These are phyloP conservation scores for Acrossocheilus fasciatus DNA, from an alignment of 2,797 vertebrate genomes.

Conservation along the genomic window DNA sequence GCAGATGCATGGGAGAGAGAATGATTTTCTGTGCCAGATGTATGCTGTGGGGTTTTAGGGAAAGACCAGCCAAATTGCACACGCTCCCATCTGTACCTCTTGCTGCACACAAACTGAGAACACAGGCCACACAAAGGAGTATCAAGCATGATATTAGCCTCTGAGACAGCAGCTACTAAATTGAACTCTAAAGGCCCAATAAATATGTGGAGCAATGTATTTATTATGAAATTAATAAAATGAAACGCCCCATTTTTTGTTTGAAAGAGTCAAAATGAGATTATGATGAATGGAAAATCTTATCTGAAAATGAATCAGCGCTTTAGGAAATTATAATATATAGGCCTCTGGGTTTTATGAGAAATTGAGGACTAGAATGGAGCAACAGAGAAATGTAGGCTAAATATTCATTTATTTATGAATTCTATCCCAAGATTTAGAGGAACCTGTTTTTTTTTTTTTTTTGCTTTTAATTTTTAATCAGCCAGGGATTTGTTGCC, in stretches of 20 bases:
- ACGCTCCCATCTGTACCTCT: slow-evolving; percentile 39
- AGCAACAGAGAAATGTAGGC: not conserved
- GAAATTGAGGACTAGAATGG: not conserved
- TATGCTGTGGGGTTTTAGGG: slow-evolving; percentile 20
- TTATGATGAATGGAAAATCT: slow-evolving; percentile 21
- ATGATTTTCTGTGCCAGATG: slow-evolving; percentile 40
- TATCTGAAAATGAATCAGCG: not conserved
- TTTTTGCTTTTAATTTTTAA: slow-evolving; percentile 2
- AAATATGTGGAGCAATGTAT: not conserved
- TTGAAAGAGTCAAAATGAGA: slow-evolving; percentile 11
- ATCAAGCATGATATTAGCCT: not conserved
- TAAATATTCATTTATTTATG: not conserved
- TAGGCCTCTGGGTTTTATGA: not conserved
- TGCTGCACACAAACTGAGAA: slow-evolving; percentile 41
- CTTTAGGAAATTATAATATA: not conserved
- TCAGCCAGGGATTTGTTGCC: not conserved
- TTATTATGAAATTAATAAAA: not conserved
- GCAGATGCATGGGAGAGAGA: slow-evolving; percentile 34
- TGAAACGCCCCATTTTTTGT: not conserved
- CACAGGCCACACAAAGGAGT: slow-evolving; percentile 22
- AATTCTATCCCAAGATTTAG: not conserved
- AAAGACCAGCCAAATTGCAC: slow-evolving; percentile 52
- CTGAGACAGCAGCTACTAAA: slow-evolving; percentile 29
- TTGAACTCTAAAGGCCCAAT: slow-evolving; percentile 8
- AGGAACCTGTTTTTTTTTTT: not conserved